Base-by-base conservation (phyloP, 2,113 vertebrate genomes). In the Takifugu flavidus region DNA sequence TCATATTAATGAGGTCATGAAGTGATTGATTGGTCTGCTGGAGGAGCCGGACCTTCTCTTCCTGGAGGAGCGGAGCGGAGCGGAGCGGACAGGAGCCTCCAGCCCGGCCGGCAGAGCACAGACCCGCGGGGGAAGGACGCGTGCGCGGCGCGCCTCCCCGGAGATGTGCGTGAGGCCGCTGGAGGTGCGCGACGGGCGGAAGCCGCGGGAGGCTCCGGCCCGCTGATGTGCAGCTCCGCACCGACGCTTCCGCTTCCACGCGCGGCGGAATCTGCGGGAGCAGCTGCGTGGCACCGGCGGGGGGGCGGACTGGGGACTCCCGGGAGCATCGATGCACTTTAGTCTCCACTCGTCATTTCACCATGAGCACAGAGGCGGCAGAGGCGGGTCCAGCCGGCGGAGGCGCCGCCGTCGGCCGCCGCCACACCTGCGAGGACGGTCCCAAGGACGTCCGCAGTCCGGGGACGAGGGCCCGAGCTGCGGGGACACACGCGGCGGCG, bases 311-410 rank as follows among this genome's bases (percentile, higher is more conserved):
- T 7, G 31, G 5, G 28, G 5, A 29, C 43, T 7, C 47, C 12
- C 10, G 50, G 50, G 25, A 53, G 70, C 70, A 72, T 78, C 80
- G 59, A 82, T 82, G 83, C 68, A 45, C 78, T 73, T 75, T 56
- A 11, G 61, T 62, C 25, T 61, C 29, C 6, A 72, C 59, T 74
- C 65, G 59, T 68, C 68, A 64, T 73, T 67, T 50, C 49, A 86
- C 71, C 12, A 84, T 87, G 78, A 86, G 72, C 67, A 49, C 74
- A 50, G 79, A 82, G 76, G 84, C 73, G 75, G 79, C 53, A 71
- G 87, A 87, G 77, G 83, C 62, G 77, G 76, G 59, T 51, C 62
- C 82, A 62, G 72, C 56, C 5, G 54, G 77, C 15, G 58, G 64
- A 25, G 79, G 70, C 63, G 70, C 67, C 56, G 65, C 57, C 75